Percentiles rank a stretch among this genome's conserved stretches.
Evolutionary conservation across 1,140 invertebrate genomes (phyloP).

Genomic region (Bombus pascuorum): DNA sequence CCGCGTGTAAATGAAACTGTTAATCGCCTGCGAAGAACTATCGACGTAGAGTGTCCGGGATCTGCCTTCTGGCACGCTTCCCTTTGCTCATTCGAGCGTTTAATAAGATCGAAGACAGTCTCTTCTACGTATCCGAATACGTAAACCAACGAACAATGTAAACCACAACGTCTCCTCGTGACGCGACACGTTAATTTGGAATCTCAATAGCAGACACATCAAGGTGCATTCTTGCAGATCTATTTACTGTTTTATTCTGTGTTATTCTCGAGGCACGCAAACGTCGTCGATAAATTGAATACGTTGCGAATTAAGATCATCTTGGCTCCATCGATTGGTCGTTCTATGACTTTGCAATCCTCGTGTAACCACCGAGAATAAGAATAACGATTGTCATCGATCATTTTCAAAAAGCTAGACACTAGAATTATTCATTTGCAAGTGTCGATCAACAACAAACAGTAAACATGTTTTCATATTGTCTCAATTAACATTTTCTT

Average conservation of each 20-base stretch:
- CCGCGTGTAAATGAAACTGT: conserved; percentile 4
- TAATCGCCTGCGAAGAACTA: not conserved
- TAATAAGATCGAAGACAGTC: too few species aligned
- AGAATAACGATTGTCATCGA: not conserved
- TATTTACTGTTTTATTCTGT: not conserved
- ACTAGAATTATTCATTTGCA: too few species aligned
- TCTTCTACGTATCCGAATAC: not conserved
- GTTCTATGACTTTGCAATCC: too few species aligned
- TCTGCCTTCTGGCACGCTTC: not conserved
- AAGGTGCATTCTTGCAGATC: not conserved
- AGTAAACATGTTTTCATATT: not conserved
- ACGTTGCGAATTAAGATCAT: too few species aligned
- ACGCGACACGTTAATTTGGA: not conserved
- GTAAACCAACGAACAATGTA: too few species aligned
- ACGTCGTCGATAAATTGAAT: not conserved
- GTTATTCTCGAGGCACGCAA: not conserved
- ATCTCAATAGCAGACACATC: too few species aligned
- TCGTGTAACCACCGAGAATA: too few species aligned
- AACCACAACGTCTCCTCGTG: not conserved
- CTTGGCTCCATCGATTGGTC: too few species aligned
- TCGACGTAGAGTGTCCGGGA: too few species aligned
- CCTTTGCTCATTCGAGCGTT: not conserved
- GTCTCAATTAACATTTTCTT: not conserved
- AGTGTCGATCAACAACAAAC: not conserved
- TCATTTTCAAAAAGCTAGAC: too few species aligned